Percentiles rank a stretch among this genome's conserved stretches.
Conservation (phyloP, 2,113 vertebrate species). For the Copsychus sechellarum region DNA sequence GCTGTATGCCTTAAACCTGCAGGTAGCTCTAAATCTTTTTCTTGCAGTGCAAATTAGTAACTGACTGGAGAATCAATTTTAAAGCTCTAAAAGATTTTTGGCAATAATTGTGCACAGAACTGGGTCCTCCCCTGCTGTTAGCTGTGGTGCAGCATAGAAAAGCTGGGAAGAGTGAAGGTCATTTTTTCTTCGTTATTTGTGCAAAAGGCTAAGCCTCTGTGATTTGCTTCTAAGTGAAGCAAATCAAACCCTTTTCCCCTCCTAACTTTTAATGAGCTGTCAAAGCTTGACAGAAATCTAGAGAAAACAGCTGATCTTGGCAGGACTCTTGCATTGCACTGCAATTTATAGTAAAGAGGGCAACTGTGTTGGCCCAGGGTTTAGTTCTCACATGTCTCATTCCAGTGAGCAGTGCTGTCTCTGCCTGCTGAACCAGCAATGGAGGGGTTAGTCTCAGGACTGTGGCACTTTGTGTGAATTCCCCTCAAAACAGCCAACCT, state of each 20-base stretch:
- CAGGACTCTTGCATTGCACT: neutral
- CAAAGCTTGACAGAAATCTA: neutral
- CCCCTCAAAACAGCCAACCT: neutral
- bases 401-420: neutral
- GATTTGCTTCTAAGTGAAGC: neutral
- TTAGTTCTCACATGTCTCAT: neutral
- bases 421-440: neutral
- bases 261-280: neutral
- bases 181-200: neutral
- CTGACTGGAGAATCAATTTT: neutral
- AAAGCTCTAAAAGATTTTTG: neutral
- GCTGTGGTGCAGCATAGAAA: neutral
- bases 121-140: neutral
- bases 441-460: neutral
- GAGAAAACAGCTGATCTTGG: neutral
- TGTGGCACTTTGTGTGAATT: neutral
- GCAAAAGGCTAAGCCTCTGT: neutral
- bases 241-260: neutral
- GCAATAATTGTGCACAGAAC: neutral
- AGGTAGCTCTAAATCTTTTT: neutral
- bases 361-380: neutral
- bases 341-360: neutral
- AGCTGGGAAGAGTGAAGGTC: neutral
- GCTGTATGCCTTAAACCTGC: neutral
- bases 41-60: slow-evolving; percentile 10